Percentiles rank a stretch among this genome's conserved stretches.
These are phyloP conservation scores for Loris lydekkerianus DNA, from an alignment of 2,797 vertebrate species.

Conservation along the genomic window DNA sequence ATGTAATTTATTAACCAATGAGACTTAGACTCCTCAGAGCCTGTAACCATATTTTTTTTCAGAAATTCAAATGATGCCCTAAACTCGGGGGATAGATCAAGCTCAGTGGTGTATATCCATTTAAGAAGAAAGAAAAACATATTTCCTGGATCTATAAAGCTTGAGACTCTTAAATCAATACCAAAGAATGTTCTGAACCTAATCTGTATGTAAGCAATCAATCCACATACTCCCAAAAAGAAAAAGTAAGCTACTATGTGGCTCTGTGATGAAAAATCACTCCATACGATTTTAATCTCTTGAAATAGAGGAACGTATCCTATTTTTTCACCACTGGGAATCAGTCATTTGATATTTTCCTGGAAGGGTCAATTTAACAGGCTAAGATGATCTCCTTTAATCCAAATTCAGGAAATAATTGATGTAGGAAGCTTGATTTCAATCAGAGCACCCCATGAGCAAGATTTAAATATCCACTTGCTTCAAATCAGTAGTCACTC, in stretches of 20 bases:
- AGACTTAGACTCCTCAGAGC: constrained; percentile 20
- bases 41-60: neutral
- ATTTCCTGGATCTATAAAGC: constrained; percentile 74
- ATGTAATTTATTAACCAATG: constrained; percentile 56
- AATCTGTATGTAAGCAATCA: constrained; percentile 72
- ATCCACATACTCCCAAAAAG: constrained; percentile 68
- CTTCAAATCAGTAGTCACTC: constrained; percentile 50
- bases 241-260: constrained; percentile 35
- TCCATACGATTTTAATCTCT: constrained; percentile 70
- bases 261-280: constrained; percentile 70
- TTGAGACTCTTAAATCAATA: constrained; percentile 76
- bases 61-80: constrained; percentile 70
- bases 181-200: constrained; percentile 76
- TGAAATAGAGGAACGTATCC: constrained; percentile 17
- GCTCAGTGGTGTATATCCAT: constrained; percentile 60
- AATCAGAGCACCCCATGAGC: neutral
- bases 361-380: constrained; percentile 51
- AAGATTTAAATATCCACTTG: constrained; percentile 71
- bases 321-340: constrained; percentile 68
- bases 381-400: constrained; percentile 55
- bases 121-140: constrained; percentile 73
- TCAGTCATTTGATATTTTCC: constrained; percentile 51
- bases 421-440: constrained; percentile 61
- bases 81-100: constrained; percentile 67
- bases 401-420: constrained; percentile 69